phyloP scores from a whole-genome alignment of 2,888 invertebrate species.

The Campoletis raptor region DNA sequence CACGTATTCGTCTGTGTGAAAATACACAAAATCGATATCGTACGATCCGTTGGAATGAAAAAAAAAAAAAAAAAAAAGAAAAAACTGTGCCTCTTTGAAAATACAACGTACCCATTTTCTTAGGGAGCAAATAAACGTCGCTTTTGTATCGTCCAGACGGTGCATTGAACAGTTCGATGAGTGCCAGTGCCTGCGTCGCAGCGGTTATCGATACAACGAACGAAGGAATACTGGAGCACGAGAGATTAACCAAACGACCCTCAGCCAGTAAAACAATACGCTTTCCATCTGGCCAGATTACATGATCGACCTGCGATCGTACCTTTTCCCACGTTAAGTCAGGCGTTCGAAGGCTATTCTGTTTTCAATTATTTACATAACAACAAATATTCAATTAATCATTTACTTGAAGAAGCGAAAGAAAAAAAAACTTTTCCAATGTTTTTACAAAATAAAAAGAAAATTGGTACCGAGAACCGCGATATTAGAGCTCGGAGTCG shows the following conservation, averaged over 20 bases:
- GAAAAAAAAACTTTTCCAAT: constrained; percentile 66
- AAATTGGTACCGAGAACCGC: not conserved
- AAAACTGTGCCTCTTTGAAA: not conserved
- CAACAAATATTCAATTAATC: not conserved
- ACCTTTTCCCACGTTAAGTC: constrained; percentile 99
- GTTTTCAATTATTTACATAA: constrained; percentile 55
- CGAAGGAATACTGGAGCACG: constrained; percentile 98
- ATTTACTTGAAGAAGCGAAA: not conserved
- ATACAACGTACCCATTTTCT: constrained; percentile 95
- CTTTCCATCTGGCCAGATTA: constrained; percentile 99
- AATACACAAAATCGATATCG: constrained; percentile 54
- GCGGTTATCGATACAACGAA: constrained; percentile 99
- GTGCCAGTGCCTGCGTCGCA: constrained; percentile 97
- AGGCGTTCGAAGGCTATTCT: constrained; percentile 96
- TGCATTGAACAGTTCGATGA: constrained; percentile 98
- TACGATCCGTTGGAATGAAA: constrained; percentile 22
- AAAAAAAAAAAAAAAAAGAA: constrained; percentile 21
- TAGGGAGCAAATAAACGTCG: constrained; percentile 98
- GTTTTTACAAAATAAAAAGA: not conserved
- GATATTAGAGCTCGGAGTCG: not conserved
- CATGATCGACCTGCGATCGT: constrained; percentile 98
- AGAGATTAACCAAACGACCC: constrained; percentile 97
- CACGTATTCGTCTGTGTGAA: constrained; percentile 95
- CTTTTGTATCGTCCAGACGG: constrained; percentile 97
- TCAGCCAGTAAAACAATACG: constrained; percentile 97